A percentile compares a stretch with the other conserved stretches of the same genome.
phyloP scores from a whole-genome alignment of 2,113 vertebrate genomes.

The Lophotis ruficrista region DNA sequence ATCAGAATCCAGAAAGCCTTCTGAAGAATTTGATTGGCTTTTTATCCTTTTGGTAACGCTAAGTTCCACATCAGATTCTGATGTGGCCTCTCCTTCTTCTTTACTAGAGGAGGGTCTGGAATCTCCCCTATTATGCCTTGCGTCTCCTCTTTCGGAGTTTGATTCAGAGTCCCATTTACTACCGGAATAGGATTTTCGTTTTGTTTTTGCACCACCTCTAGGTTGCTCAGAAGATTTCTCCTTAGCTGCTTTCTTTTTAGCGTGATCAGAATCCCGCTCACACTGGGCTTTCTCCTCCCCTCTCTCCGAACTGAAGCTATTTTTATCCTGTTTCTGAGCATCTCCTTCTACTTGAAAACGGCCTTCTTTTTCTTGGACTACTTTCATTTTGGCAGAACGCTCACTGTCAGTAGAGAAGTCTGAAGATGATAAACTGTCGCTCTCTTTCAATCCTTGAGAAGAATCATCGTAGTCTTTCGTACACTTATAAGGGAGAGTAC shows the following conservation, averaged over 20 bases:
- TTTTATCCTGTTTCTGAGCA: slow-evolving; percentile 65
- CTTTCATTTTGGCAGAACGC: slow-evolving; percentile 38
- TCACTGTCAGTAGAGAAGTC: slow-evolving; percentile 70
- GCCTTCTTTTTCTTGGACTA: slow-evolving; percentile 35
- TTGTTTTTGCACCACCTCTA: slow-evolving; percentile 48
- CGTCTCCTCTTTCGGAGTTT: slow-evolving; percentile 77
- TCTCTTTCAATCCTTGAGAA: slow-evolving; percentile 50
- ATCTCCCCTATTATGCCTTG: slow-evolving; percentile 35
- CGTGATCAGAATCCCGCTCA: slow-evolving; percentile 74
- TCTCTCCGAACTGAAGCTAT: slow-evolving; percentile 5
- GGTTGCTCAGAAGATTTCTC: slow-evolving; percentile 37
- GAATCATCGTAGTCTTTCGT: slow-evolving; percentile 37
- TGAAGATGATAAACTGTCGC: slow-evolving; percentile 66
- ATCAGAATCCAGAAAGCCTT: neutral
- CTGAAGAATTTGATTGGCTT: slow-evolving; percentile 28
- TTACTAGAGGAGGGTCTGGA: slow-evolving; percentile 81
- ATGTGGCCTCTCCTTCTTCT: slow-evolving; percentile 94
- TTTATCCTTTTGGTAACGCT: slow-evolving; percentile 45
- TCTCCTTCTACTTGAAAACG: neutral
- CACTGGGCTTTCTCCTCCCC: slow-evolving; percentile 62
- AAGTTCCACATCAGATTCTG: slow-evolving; percentile 83
- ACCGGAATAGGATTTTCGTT: slow-evolving; percentile 72
- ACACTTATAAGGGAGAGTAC: slow-evolving; percentile 14
- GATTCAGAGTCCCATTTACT: slow-evolving; percentile 90
- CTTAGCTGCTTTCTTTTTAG: slow-evolving; percentile 68